These are phyloP conservation scores for Asobara japonica DNA, from an alignment of 1,140 invertebrate species.

Conservation along the genomic window DNA sequence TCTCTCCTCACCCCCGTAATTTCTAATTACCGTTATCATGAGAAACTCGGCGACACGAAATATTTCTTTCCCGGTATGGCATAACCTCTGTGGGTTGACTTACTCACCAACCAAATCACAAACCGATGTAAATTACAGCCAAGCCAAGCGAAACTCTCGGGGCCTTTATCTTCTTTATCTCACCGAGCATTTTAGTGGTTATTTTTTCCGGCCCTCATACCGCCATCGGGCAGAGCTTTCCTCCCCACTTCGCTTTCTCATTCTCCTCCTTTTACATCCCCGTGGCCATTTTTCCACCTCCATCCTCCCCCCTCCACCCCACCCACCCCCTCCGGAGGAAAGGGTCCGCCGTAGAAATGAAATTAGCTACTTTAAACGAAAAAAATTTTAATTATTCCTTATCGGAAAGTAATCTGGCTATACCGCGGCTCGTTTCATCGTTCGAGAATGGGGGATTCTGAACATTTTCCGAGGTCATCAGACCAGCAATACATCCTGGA, in stretches of 20 bases:
- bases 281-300: conserved; percentile 40
- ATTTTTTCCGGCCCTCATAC: conserved; percentile 60
- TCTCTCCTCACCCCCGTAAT: conserved; percentile 38
- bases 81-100: not conserved
- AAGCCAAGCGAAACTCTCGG: conserved; percentile 46
- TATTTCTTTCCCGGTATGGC: conserved; percentile 50
- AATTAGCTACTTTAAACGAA: conserved; percentile 66
- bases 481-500: conserved; percentile 30
- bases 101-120: conserved; percentile 27
- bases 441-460: not conserved
- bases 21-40: conserved; percentile 66
- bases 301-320: conserved; percentile 34
- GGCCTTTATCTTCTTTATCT: conserved; percentile 67
- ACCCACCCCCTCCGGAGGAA: conserved; percentile 28
- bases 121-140: conserved; percentile 62
- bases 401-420: conserved; percentile 66
- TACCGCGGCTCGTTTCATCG: conserved; percentile 27
- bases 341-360: conserved; percentile 48
- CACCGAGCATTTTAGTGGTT: conserved; percentile 62
- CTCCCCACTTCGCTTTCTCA: conserved; percentile 5
- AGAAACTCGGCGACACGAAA: conserved; percentile 51
- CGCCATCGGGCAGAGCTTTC: conserved; percentile 18
- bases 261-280: conserved; percentile 31
- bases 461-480: not conserved
- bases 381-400: conserved; percentile 70